Evolutionary conservation across 53 echinoderm and acorn worm genomes (phyloP).

Genomic region (Paracentrotus lividus): DNA sequence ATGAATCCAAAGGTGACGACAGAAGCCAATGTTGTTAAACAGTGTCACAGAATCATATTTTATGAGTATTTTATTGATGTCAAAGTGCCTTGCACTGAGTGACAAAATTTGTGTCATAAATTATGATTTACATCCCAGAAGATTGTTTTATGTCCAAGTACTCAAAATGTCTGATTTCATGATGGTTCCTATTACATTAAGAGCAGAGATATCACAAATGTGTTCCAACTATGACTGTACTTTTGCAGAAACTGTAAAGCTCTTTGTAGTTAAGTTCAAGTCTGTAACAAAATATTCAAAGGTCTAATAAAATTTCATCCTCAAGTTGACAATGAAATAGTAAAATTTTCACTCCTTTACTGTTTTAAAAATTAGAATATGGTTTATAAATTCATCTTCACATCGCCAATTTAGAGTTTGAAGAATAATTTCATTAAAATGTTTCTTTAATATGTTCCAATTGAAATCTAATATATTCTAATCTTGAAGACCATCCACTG

Average conservation of each 20-base stretch:
- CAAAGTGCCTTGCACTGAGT: not conserved
- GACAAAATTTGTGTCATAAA: not conserved
- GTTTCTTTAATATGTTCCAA: too few species aligned
- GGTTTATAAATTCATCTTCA: too few species aligned
- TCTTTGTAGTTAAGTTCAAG: too few species aligned
- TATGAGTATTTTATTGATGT: not conserved
- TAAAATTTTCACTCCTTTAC: too few species aligned
- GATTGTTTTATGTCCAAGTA: constrained; percentile 25
- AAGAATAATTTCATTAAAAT: too few species aligned
- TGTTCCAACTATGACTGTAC: not conserved
- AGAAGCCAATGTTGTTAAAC: not conserved
- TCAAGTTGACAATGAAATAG: too few species aligned
- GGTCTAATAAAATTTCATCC: too few species aligned
- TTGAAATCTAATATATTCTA: too few species aligned
- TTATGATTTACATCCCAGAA: not conserved
- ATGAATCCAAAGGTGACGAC: not conserved
- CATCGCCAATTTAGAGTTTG: too few species aligned
- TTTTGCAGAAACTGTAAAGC: not conserved
- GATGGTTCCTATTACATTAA: not conserved
- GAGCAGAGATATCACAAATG: not conserved
- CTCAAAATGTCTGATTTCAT: not conserved
- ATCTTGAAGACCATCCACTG: too few species aligned
- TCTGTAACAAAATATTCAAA: too few species aligned
- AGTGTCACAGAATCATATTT: not conserved
- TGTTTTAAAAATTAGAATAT: too few species aligned